Conservation (phyloP, 2,113 vertebrate species). For the Chloebia gouldiae region DNA sequence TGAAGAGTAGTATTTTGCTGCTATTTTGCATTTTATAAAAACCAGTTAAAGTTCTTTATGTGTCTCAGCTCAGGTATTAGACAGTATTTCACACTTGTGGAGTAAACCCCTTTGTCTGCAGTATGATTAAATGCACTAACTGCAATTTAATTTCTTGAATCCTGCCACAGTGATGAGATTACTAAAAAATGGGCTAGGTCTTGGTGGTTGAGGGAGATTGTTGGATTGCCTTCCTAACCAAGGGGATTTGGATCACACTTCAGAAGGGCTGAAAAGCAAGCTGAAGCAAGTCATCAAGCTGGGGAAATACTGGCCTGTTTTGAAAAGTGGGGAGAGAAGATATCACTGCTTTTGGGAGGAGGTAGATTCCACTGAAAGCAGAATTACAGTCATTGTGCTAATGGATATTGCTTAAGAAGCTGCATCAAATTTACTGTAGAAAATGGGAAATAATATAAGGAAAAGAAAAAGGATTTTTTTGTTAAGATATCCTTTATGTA, state of each 20-base stretch:
- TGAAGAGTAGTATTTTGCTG: neutral
- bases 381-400: neutral
- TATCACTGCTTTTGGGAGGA: neutral
- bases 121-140: neutral
- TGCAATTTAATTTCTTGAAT: neutral
- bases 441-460: neutral
- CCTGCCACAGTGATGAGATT: neutral
- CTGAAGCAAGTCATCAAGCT: neutral
- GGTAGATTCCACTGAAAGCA: neutral
- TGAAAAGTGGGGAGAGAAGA: neutral
- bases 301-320: neutral
- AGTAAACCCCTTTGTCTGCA: neutral
- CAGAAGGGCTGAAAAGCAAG: conserved; percentile 8
- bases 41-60: neutral
- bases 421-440: neutral
- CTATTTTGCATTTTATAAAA: neutral
- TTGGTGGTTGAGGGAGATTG: neutral
- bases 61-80: neutral
- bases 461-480: neutral
- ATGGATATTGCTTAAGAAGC: neutral
- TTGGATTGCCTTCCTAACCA: neutral
- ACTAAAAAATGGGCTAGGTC: neutral
- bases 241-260: neutral
- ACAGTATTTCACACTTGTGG: neutral
- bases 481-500: neutral